phyloP scores from a whole-genome alignment of 37 sponge, comb jelly and placozoan species.

The Lycopodina hypogea region DNA sequence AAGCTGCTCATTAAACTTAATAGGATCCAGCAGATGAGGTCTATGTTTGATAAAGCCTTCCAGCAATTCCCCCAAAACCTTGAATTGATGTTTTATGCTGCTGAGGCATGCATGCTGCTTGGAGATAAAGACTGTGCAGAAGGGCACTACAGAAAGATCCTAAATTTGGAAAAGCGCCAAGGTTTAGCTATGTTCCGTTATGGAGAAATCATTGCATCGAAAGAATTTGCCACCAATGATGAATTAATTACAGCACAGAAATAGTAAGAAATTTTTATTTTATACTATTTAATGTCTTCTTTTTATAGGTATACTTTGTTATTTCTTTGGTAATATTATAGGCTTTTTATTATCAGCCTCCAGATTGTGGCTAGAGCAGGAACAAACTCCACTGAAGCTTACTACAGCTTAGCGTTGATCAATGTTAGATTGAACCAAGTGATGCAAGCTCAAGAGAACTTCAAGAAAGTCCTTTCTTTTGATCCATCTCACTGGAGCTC shows the following conservation, averaged over 20 bases:
- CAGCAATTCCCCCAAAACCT: constrained; percentile 16
- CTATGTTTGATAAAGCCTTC: constrained; percentile 18
- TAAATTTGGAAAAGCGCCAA: constrained; percentile 1
- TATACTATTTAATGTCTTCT: not conserved
- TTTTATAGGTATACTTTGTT: not conserved
- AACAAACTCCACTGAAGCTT: constrained; percentile 4
- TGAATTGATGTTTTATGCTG: constrained; percentile 43
- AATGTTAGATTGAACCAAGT: constrained; percentile 25
- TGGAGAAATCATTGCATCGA: constrained; percentile 4
- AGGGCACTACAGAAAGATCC: constrained; percentile 23
- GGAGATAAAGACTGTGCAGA: constrained; percentile 26
- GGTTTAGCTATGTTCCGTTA: constrained; percentile 8
- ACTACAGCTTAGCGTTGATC: constrained; percentile 39
- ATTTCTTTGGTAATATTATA: not conserved
- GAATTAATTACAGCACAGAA: not conserved
- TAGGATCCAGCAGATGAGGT: constrained; percentile 22
- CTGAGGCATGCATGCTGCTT: constrained; percentile 10
- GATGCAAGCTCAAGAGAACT: constrained; percentile 19
- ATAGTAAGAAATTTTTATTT: constrained; percentile 36
- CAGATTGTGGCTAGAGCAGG: constrained; percentile 2
- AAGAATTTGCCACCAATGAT: not conserved
- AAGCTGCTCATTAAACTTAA: constrained; percentile 61
- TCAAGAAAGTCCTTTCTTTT: constrained; percentile 20
- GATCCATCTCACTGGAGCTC: constrained; percentile 36
- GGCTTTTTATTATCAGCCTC: too few relatives aligned